Percentiles rank a stretch among this genome's conserved stretches.
phyloP scores from a whole-genome alignment of 2,113 vertebrate genomes.

The Cynocephalus volans region DNA sequence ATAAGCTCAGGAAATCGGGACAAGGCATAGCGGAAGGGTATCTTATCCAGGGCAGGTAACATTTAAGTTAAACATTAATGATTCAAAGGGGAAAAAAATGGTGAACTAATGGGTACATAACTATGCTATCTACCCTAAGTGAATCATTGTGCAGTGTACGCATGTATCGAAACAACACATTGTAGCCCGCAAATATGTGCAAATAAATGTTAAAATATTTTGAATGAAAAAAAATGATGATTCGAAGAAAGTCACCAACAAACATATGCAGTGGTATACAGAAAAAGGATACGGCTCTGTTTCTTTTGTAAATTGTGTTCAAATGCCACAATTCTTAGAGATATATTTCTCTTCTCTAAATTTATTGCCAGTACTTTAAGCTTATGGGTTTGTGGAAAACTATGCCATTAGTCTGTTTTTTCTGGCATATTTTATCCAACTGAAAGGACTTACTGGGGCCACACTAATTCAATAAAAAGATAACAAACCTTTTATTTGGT shows the following conservation, averaged over 20 bases:
- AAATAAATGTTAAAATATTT: too few species aligned
- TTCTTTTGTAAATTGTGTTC: background rate
- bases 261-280: accelerated
- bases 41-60: background rate
- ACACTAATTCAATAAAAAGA: background rate
- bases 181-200: too few species aligned
- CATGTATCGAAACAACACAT: too few species aligned
- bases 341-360: background rate
- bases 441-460: background rate
- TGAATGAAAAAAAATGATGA: background rate
- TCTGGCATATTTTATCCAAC: conserved; percentile 23
- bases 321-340: background rate
- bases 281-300: background rate
- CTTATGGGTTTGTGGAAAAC: background rate
- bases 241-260: background rate
- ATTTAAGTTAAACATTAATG: background rate
- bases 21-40: background rate
- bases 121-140: too few species aligned
- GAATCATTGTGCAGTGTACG: too few species aligned
- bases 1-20: background rate
- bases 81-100: background rate
- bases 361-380: background rate
- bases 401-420: background rate
- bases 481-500: background rate
- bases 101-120: too few species aligned